phyloP scores from a whole-genome alignment of 2,888 invertebrate species.

The Cryptocephalus moraei region DNA sequence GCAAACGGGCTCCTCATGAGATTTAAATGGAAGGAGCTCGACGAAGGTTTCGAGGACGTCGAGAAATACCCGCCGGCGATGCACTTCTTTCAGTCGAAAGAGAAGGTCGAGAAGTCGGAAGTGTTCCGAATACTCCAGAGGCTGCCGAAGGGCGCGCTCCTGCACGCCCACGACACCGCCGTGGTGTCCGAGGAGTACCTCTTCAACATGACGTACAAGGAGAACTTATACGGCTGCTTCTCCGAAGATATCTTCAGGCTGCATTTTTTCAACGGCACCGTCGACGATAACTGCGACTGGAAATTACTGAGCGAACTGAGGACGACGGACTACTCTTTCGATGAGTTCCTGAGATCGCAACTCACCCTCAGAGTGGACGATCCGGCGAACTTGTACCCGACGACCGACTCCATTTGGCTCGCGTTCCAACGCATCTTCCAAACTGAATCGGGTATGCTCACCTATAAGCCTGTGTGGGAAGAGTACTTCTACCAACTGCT shows the following conservation, averaged over 20 bases:
- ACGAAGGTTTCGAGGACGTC: slow-evolving; percentile 24
- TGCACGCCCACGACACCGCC: slow-evolving; percentile 60
- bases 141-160: slow-evolving; percentile 64
- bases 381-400: slow-evolving; percentile 26
- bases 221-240: slow-evolving; percentile 7
- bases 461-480: slow-evolving; percentile 46
- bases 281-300: slow-evolving; percentile 16
- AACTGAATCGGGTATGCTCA: slow-evolving; percentile 38
- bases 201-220: slow-evolving; percentile 49
- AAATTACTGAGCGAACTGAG: slow-evolving; percentile 16
- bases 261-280: slow-evolving; percentile 6
- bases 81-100: slow-evolving; percentile 54
- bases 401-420: slow-evolving; percentile 41
- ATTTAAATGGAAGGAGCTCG: slow-evolving; percentile 25
- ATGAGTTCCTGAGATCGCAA: slow-evolving; percentile 42
- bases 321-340: slow-evolving; percentile 33
- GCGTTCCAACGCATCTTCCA: slow-evolving; percentile 41
- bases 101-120: slow-evolving; percentile 48
- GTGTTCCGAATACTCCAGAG: slow-evolving; percentile 54
- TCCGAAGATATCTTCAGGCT: slow-evolving; percentile 2
- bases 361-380: slow-evolving; percentile 46
- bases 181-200: slow-evolving; percentile 51
- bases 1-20: slow-evolving; percentile 28
- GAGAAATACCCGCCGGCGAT: slow-evolving; percentile 48
- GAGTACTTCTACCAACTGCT: slow-evolving; percentile 46